These are phyloP conservation scores for Psettodes erumei DNA, from an alignment of 2,113 vertebrate genomes.

Conservation along the genomic window DNA sequence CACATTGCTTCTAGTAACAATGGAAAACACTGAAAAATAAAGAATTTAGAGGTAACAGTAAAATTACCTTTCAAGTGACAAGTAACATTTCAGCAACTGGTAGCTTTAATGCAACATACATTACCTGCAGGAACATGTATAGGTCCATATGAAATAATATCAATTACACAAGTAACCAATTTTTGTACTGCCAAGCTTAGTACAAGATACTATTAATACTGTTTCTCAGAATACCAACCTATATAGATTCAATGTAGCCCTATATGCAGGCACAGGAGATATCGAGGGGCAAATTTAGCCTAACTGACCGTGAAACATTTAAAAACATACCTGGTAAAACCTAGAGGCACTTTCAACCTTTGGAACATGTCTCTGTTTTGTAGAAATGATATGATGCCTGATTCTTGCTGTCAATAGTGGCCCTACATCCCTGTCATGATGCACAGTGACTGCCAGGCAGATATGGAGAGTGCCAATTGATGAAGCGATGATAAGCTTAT, in stretches of 20 bases:
- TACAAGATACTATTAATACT: no score
- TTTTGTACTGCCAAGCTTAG: background rate
- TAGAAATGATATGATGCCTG: constrained; percentile 14
- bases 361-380: constrained; percentile 60
- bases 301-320: background rate
- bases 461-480: constrained; percentile 36
- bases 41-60: background rate
- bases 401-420: constrained; percentile 13
- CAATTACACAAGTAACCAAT: background rate
- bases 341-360: constrained; percentile 67
- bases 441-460: constrained; percentile 26
- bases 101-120: background rate
- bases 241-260: background rate
- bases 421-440: constrained; percentile 1
- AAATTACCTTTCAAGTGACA: no score
- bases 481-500: constrained; percentile 63
- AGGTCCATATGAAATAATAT: background rate
- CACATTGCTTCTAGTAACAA: background rate
- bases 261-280: background rate
- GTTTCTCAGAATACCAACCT: background rate
- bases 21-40: background rate
- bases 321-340: constrained; percentile 70
- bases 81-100: no score
- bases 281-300: background rate
- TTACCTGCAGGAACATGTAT: background rate